Conservation (phyloP, 1,140 invertebrate genomes). For the Choristoneura fumiferana region DNA sequence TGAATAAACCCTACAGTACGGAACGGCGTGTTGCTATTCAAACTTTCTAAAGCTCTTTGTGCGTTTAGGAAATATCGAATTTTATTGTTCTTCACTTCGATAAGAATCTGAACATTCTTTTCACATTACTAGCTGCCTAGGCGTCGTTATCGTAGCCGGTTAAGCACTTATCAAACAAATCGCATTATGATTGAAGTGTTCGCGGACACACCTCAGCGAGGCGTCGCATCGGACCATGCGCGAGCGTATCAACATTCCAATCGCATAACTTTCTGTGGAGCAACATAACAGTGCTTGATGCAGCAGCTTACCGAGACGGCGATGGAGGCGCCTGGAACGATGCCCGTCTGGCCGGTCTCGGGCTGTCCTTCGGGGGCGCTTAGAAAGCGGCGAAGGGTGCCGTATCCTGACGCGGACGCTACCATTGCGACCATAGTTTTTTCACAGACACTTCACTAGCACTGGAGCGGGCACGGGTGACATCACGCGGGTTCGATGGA, state of each 20-base stretch:
- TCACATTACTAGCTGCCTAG: neutral
- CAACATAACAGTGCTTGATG: conserved; percentile 15
- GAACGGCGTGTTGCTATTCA: no score
- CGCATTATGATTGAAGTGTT: conserved; percentile 25
- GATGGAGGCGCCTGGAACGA: conserved; percentile 59
- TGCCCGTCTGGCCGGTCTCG: conserved; percentile 35
- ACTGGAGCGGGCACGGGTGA: conserved; percentile 47
- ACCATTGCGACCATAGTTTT: conserved; percentile 69
- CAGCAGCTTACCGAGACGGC: conserved; percentile 66
- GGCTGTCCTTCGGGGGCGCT: conserved; percentile 67
- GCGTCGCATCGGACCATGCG: conserved; percentile 28
- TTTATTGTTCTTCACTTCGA: conserved; percentile 13
- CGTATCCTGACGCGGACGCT: conserved; percentile 71
- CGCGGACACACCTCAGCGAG: conserved; percentile 28
- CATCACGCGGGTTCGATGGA: conserved; percentile 44
- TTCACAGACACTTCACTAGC: conserved; percentile 21
- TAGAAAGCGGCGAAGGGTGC: conserved; percentile 68
- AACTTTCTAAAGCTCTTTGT: conserved; percentile 9
- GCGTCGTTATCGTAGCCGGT: conserved; percentile 21
- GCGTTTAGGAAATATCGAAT: neutral
- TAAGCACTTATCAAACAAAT: conserved; percentile 32
- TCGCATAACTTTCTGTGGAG: conserved; percentile 37
- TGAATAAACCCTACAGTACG: no score
- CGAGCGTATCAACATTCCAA: conserved; percentile 41
- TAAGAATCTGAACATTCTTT: conserved; percentile 15